phyloP scores from a whole-genome alignment of 2,888 invertebrate genomes.

The Drosophila limbata region DNA sequence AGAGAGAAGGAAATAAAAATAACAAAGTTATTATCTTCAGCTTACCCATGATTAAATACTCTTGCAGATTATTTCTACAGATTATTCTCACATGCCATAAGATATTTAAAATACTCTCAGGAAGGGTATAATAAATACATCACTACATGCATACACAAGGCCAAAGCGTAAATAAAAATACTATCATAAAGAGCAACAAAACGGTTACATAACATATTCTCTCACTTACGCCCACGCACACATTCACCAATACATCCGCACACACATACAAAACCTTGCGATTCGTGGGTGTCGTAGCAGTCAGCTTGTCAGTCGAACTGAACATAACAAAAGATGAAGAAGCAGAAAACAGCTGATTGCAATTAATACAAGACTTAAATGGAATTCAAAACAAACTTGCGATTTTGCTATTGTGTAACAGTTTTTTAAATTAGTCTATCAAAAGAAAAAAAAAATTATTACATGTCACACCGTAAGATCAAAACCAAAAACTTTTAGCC shows the following conservation, averaged over 20 bases:
- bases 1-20: no score
- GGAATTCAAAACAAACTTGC: no score
- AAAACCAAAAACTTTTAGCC: neutral
- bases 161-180: slow-evolving; percentile 45
- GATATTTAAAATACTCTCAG: neutral
- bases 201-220: slow-evolving; percentile 55
- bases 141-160: slow-evolving; percentile 36
- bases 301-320: slow-evolving; percentile 19
- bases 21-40: neutral
- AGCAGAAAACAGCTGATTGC: slow-evolving; percentile 37
- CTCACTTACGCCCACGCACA: slow-evolving; percentile 12
- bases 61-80: neutral
- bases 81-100: neutral
- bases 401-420: no score
- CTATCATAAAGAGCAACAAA: slow-evolving; percentile 57
- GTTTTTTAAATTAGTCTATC: no score
- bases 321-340: slow-evolving; percentile 5
- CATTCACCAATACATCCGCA: neutral
- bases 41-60: neutral
- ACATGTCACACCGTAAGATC: neutral
- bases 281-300: slow-evolving; percentile 43
- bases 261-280: neutral
- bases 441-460: no score
- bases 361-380: slow-evolving; percentile 15
- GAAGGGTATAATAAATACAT: slow-evolving; percentile 11